Evolutionary conservation across 2,888 invertebrate genomes (phyloP).

Genomic region (Nebria salina): DNA sequence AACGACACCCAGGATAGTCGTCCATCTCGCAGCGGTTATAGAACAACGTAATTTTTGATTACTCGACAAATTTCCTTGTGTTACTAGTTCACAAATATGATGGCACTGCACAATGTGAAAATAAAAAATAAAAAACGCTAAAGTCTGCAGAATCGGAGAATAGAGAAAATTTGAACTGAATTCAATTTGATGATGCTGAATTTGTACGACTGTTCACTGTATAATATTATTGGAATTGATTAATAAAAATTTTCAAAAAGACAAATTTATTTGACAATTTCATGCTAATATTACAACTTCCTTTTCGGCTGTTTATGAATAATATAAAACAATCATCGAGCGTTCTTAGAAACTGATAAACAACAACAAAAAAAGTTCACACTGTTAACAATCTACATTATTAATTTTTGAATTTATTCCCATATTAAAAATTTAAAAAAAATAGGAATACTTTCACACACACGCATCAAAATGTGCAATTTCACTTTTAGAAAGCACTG

Average conservation of each 20-base stretch:
- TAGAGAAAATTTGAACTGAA: neutral
- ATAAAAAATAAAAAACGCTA: neutral
- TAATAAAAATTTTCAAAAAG: too few relatives aligned
- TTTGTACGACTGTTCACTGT: neutral
- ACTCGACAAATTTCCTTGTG: neutral
- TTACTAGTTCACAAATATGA: neutral
- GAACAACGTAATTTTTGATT: neutral
- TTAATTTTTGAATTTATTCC: neutral
- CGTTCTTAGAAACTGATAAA: neutral
- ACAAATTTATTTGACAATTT: too few relatives aligned
- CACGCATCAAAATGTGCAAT: neutral
- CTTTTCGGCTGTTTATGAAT: too few relatives aligned
- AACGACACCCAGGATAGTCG: too few relatives aligned
- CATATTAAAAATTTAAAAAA: neutral
- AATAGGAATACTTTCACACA: neutral
- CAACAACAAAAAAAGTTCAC: neutral
- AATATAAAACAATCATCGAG: neutral
- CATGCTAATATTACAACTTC: too few relatives aligned
- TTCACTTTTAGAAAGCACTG: slow-evolving; percentile 1
- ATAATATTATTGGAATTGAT: neutral
- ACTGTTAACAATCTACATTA: neutral
- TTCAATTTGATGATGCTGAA: neutral
- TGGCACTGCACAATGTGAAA: neutral
- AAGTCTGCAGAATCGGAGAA: neutral
- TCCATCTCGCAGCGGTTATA: neutral